phyloP scores from a whole-genome alignment of 2,113 vertebrate species.

The Cephalopholis sonnerati region DNA sequence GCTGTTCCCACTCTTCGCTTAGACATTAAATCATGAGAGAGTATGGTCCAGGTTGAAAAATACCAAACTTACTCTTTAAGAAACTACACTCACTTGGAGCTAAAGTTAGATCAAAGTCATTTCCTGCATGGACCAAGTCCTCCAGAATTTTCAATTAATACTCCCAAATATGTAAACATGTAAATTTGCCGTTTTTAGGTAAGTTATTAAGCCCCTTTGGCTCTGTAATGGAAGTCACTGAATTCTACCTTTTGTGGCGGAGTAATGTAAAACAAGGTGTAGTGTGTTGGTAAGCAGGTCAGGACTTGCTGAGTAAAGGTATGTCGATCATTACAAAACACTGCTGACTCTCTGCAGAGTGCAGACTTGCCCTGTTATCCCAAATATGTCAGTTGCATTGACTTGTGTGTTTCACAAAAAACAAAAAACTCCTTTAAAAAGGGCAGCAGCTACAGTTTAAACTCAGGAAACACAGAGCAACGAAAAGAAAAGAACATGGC shows the following conservation, averaged over 20 bases:
- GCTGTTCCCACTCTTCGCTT: too few relatives aligned
- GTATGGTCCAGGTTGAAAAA: too few relatives aligned
- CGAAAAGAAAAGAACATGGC: too few relatives aligned
- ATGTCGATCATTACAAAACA: conserved; percentile 19
- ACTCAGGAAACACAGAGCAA: not conserved
- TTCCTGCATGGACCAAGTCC: rapidly evolving
- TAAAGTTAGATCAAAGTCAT: not conserved
- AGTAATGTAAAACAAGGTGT: not conserved
- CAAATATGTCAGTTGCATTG: not conserved
- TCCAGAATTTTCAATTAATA: not conserved
- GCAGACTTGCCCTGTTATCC: conserved; percentile 17
- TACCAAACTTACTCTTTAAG: too few relatives aligned
- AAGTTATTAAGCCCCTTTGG: not conserved
- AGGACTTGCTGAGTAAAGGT: conserved; percentile 44
- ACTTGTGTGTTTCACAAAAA: not conserved
- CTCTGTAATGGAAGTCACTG: not conserved
- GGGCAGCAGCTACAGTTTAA: not conserved
- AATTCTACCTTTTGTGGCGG: not conserved
- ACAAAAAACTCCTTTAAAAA: not conserved
- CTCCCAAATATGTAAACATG: not conserved
- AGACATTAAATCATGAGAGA: too few relatives aligned
- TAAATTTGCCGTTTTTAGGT: not conserved
- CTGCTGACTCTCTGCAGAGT: conserved; percentile 10
- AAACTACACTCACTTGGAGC: too few relatives aligned
- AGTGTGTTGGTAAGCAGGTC: conserved; percentile 21